Evolutionary conservation across 2,888 invertebrate species (phyloP).

Genomic region (Patella pellucida): DNA sequence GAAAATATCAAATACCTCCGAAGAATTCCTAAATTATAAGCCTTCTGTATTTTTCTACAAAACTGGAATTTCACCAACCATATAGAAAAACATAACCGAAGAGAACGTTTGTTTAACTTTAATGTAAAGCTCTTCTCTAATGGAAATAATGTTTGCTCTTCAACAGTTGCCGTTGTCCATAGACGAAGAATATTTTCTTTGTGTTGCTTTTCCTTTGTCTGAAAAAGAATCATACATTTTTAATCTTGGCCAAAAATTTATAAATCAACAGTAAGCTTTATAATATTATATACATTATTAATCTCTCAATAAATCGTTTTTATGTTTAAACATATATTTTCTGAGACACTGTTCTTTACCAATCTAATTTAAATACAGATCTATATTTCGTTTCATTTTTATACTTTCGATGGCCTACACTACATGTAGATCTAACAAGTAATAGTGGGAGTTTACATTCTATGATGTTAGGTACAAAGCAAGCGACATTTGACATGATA

Average conservation of each 20-base stretch:
- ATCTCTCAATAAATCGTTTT: no score
- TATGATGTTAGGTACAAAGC: no score
- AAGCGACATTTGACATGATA: no score
- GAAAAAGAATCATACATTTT: slow-evolving; percentile 11
- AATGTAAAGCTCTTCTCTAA: slow-evolving; percentile 44
- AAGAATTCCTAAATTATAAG: slow-evolving; percentile 42
- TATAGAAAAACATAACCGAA: slow-evolving; percentile 40
- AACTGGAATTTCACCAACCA: slow-evolving; percentile 47
- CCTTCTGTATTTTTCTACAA: slow-evolving; percentile 22
- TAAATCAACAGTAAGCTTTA: neutral
- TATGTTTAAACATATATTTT: no score
- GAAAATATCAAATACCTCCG: slow-evolving; percentile 36
- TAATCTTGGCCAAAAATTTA: neutral
- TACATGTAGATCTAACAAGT: no score
- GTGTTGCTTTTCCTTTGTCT: slow-evolving; percentile 51
- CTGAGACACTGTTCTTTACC: no score
- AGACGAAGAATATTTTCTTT: slow-evolving; percentile 49
- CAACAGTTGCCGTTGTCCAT: slow-evolving; percentile 54
- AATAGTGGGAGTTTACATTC: no score
- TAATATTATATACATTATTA: no score
- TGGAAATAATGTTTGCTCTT: slow-evolving; percentile 51
- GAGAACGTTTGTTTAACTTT: slow-evolving; percentile 40
- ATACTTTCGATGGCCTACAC: no score
- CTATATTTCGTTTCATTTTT: no score
- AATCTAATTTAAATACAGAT: no score